These are phyloP conservation scores for Caligus rogercresseyi DNA, from an alignment of 1,140 invertebrate genomes.

Conservation along the genomic window DNA sequence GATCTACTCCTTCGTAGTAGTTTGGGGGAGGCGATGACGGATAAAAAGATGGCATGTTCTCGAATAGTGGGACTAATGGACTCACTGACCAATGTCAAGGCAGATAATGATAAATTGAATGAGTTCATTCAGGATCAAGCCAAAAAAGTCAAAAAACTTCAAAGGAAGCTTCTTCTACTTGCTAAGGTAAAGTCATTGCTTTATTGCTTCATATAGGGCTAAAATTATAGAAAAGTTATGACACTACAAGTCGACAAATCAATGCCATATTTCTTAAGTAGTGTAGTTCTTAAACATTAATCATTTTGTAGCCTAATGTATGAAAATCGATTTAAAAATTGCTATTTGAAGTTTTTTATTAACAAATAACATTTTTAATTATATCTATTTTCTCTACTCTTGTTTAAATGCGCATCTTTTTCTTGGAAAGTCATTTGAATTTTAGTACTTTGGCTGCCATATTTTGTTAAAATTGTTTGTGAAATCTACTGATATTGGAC, in stretches of 20 bases:
- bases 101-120: neutral
- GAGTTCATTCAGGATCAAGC: constrained; percentile 25
- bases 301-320: no score
- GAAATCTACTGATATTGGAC: no score
- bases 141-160: constrained; percentile 32
- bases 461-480: no score
- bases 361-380: no score
- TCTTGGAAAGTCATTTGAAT: no score
- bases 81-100: neutral
- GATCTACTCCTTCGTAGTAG: neutral
- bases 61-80: neutral
- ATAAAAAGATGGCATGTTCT: neutral
- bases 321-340: no score
- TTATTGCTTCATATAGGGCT: neutral
- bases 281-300: neutral
- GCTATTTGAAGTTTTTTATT: no score
- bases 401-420: no score
- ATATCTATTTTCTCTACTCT: no score
- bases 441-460: no score
- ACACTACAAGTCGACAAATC: no score
- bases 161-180: constrained; percentile 41
- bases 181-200: constrained; percentile 34
- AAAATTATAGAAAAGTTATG: no score
- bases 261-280: neutral
- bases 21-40: neutral